Evolutionary conservation across 92 coral and sea anemone genomes (phyloP).

Genomic region (Zoanthus solanderi): DNA sequence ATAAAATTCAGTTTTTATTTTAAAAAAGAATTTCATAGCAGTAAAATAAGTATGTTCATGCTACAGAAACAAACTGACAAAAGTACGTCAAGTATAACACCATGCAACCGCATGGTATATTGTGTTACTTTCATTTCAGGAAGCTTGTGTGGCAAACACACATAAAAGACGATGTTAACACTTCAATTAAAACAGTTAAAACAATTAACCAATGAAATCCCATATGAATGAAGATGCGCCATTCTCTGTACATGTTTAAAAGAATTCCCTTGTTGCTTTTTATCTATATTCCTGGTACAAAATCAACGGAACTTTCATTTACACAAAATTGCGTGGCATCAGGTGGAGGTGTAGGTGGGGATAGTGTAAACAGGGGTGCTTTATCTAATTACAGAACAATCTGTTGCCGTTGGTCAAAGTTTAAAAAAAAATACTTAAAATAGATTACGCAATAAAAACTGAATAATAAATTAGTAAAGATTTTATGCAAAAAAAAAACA

Average conservation of each 20-base stretch:
- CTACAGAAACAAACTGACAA: no score
- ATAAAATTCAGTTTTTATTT: no score
- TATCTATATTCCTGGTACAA: not conserved
- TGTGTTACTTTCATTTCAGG: no score
- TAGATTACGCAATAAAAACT: not conserved
- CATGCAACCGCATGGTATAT: no score
- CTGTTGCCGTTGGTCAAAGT: slow-evolving; percentile 1
- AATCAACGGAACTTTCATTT: not conserved
- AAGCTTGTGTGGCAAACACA: no score
- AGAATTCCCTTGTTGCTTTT: not conserved
- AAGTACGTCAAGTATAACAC: no score
- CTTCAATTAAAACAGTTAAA: no score
- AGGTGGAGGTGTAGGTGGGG: not conserved
- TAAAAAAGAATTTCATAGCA: no score
- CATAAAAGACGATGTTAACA: no score
- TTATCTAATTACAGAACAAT: not conserved
- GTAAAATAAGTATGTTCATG: no score
- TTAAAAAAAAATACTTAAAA: slow-evolving; percentile 1
- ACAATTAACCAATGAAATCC: not conserved
- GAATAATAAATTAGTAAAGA: not conserved
- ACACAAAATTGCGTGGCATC: not conserved
- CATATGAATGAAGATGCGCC: not conserved
- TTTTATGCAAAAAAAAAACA: not conserved
- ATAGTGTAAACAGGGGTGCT: not conserved
- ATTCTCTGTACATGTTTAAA: not conserved